Base-by-base conservation (phyloP, 2,113 vertebrate genomes). In the Rafetus swinhoei region DNA sequence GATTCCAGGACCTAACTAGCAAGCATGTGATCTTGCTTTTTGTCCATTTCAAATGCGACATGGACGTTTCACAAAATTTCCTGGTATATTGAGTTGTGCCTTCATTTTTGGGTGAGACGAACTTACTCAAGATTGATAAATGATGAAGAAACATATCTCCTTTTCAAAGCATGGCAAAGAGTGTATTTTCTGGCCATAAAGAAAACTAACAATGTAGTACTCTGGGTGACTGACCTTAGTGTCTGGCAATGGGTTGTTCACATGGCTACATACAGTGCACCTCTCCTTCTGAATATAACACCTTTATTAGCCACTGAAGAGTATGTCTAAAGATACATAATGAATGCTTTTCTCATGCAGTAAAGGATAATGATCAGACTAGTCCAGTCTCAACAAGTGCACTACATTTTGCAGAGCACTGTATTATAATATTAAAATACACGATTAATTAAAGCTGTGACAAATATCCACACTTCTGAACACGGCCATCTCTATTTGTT, bases 231-330 rank as follows among this genome's bases (percentile, higher is more conserved):
- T 88, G 55, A 60, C 55, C 88, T 87, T 29, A 16, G 9, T 96
- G 90, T 95, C 95, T 93, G 93, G 93, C n/a, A 35, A 32, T 91
- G 95, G 93, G 77, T 94, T 95, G 86, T 91, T 92, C 93, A 89
- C 90, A 86, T 89, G 91, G 77, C 92, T 94, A 85, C 91, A n/a
- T 27, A 56, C n/a, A 50, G 82, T 94, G 94, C 86, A 89, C 88
- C 92, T 86, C 92, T 96, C 92, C 72, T 91, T 82, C 29, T 74
- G 88, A 94, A 60, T 88, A 45, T 13, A 50, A 87, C 90, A 93
- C 95, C 88, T 96, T 86, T 95, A 90, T 92, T 91, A 95, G n/a
- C 80, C 59, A 87, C 52, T 59, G 53, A 85, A 91, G 84, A 89
- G 24, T 87, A 56, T 72, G n/a, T 35, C n/a, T 72, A 35, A 35